Base-by-base conservation (phyloP, 2,888 invertebrate species). In the Sacculina carcini region DNA sequence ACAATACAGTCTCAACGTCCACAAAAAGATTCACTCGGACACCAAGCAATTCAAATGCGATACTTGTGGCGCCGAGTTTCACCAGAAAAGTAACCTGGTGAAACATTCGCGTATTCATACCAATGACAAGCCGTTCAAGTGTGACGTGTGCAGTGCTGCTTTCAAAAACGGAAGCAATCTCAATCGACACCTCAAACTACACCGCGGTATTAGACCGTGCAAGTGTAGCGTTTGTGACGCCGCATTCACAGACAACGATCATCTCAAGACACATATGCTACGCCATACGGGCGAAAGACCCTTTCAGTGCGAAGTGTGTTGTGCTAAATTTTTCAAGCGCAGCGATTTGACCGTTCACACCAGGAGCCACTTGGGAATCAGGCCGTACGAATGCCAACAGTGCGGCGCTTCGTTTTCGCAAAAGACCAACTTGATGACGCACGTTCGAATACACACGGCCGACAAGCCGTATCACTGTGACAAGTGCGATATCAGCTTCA, bases 91-190 rank as follows among this genome's bases (percentile, higher is more conserved):
- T 6, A 26, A n/a, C 21, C n/a, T 51, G 19, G 24, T 24, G 12
- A 12, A 24, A 14, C 51, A 52, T 26, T 32, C 51, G 40, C 19
- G 36, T 28, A n/a, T 39, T n/a, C 52, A 52, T 39, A 52, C 52
- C 16, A 42, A 38, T 19, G 52, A 52, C 26, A 52, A 52, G 16
- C 50, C 50, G 9, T 52, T 39, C 21, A 52, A 28, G 10, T 52
- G 52, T 52, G 24, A 39, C 39, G 12, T 14, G 42, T 42, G 48
- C 21, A 29, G 24, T 28, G 19, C 39, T 26, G 29, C 47, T 42
- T 47, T 49, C 31, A 51, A 52, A 12, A 52, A 29, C 12, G 29
- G 29, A 26, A 29, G 29, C 29, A 26, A 12, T 16, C 2, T 26
- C 10, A 46, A 46, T 9, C n/a, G 28, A 16, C 46, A 46, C 46